These are phyloP conservation scores for Microtus montanus DNA, from an alignment of 2,113 vertebrate species.

Conservation along the genomic window DNA sequence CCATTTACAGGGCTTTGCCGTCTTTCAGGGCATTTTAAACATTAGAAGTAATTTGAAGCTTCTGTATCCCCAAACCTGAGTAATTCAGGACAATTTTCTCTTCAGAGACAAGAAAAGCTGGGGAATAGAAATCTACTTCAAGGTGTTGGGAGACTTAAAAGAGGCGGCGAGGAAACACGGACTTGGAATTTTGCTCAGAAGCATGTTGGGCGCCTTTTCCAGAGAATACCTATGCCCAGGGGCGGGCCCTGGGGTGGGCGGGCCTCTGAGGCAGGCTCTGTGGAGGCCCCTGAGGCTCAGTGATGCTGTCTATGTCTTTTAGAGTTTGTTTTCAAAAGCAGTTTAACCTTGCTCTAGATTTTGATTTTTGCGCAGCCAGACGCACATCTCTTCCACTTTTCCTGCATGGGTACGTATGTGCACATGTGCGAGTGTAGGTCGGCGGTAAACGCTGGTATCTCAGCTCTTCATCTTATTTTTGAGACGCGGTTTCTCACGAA, in stretches of 20 bases:
- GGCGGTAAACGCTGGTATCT: not conserved
- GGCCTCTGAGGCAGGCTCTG: too few species aligned
- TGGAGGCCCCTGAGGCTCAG: not conserved
- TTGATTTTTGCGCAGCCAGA: not conserved
- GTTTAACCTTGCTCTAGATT: not conserved
- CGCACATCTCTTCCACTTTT: not conserved
- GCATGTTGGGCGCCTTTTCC: not conserved
- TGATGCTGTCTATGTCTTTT: not conserved
- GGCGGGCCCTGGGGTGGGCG: too few species aligned
- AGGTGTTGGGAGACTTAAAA: not conserved
- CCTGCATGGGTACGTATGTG: not conserved
- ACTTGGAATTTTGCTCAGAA: accelerated
- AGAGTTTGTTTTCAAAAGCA: not conserved
- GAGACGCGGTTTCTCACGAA: not conserved
- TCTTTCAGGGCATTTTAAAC: not conserved
- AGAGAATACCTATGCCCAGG: not conserved
- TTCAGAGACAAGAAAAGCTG: not conserved
- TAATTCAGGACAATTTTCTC: not conserved
- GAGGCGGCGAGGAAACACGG: not conserved
- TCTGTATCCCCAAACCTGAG: not conserved
- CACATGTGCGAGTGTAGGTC: not conserved
- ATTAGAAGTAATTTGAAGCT: not conserved
- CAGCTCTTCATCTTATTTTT: not conserved
- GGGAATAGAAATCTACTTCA: not conserved
- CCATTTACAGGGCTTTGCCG: not conserved